A percentile compares a stretch with the other conserved stretches of the same genome.
Conservation (phyloP, 2,888 invertebrate species). For the Carpatolechia fugitivella region DNA sequence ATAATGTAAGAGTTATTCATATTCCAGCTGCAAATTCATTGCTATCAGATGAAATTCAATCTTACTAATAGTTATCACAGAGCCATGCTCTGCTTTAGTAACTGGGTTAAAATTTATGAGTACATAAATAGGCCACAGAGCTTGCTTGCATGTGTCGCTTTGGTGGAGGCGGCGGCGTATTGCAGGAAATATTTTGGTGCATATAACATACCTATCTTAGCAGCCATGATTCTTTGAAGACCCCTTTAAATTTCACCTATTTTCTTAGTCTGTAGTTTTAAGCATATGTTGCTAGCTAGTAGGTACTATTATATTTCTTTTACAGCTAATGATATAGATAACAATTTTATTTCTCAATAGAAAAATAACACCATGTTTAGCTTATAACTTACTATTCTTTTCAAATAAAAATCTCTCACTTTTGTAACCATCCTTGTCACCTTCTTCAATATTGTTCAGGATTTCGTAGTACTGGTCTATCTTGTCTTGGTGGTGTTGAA, state of each 20-base stretch:
- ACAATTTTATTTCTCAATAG: too few species aligned
- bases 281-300: too few species aligned
- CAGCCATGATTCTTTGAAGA: too few species aligned
- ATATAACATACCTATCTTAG: too few species aligned
- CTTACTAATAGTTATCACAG: background rate
- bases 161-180: background rate
- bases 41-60: background rate
- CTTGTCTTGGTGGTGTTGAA: conserved; percentile 94
- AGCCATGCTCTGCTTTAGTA: background rate
- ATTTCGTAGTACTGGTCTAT: conserved; percentile 93
- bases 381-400: background rate
- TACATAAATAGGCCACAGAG: background rate
- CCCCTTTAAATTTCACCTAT: too few species aligned
- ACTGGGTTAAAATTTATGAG: background rate
- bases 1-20: too few species aligned
- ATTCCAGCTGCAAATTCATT: background rate
- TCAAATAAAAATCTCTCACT: conserved; percentile 78
- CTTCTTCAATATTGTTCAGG: conserved; percentile 83
- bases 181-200: too few species aligned
- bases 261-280: too few species aligned
- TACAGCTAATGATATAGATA: too few species aligned
- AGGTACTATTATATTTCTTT: too few species aligned
- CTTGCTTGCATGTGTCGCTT: background rate
- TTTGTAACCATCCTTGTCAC: conserved; percentile 79
- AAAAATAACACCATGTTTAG: background rate